Evolutionary conservation across 2,797 vertebrate species (phyloP).

Genomic region (Pyrocephalus nanus): DNA sequence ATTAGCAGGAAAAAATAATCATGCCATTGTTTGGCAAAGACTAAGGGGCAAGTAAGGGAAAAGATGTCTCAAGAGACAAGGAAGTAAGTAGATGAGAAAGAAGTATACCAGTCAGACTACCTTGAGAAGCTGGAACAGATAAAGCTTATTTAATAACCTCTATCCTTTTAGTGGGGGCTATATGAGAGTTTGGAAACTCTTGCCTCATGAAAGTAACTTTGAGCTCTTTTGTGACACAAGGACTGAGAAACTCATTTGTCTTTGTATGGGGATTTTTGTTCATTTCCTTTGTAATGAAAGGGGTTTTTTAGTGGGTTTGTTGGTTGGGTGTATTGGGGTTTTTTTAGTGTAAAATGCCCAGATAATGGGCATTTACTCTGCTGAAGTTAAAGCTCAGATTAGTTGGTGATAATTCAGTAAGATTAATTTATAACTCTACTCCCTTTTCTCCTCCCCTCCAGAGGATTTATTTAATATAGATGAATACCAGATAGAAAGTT

Average conservation of each 20-base stretch:
- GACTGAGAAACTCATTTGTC: neutral
- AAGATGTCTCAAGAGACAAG: neutral
- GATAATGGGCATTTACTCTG: neutral
- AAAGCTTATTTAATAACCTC: neutral
- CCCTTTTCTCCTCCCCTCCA: neutral
- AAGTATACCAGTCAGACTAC: neutral
- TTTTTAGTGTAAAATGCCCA: neutral
- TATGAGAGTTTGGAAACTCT: neutral
- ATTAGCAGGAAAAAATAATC: neutral
- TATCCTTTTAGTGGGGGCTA: neutral
- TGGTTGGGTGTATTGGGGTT: too few species aligned
- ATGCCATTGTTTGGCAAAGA: neutral
- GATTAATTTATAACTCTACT: neutral
- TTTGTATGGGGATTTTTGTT: neutral
- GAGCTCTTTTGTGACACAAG: neutral
- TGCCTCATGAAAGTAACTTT: neutral
- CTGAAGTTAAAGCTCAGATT: neutral
- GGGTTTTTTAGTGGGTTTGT: neutral
- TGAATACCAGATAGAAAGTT: conserved; percentile 78
- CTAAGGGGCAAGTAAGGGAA: neutral
- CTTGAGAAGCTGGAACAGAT: neutral
- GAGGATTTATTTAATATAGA: conserved; percentile 87
- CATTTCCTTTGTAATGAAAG: neutral
- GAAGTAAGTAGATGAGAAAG: neutral
- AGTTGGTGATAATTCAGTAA: neutral